Evolutionary conservation across 2,113 vertebrate species (phyloP), one percentile per base, ranked within the genome.

Genomic region (Octodon degus): DNA sequence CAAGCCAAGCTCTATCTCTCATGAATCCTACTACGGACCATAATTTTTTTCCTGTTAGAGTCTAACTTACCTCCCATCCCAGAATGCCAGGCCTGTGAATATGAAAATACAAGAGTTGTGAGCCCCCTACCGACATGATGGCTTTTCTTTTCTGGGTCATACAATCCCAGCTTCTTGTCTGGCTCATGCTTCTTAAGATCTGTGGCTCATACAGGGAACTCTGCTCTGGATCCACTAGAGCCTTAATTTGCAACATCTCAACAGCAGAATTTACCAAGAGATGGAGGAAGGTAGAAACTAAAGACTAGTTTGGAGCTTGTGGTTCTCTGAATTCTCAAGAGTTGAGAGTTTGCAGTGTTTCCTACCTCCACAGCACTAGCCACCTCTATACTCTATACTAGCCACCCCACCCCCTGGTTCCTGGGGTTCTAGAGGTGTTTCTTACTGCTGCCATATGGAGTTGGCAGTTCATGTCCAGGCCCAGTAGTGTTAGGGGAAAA

Each of bases 51-150:
- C 22, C 40, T 80, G 62, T 81, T 55, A 32, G 50, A 62, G 25
- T 14, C 62, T 20, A 14, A 84, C 30, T 40, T 24, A 25, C 12
- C 1, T 16, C 53, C 43, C 81, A 7, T 76, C 25, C 43, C n/a
- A 60, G 43, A 76, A 65, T 86, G 43, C 58, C 43, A 77, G 86
- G 40, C 72, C 60, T 86, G 82, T 50, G 7, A 30, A 82, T 68
- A 81, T 50, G 50, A 34, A 37, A 77, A 87, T 82, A 37, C 25
- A 81, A 22, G 13, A 30, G 2, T 47, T 65, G 43, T n/a, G 25
- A 24, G 77, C 72, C 60, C 50, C 16, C 13, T 0, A 37, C 20
- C 1, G 1, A 0, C 1, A 3, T 16, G 50, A 62, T 22, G 34
- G 30, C 63, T 70, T 83, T 62, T 63, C 84, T 89, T 43, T 70